phyloP scores from a whole-genome alignment of 2,113 vertebrate genomes.

The Calyptommatus sinebrachiatus region DNA sequence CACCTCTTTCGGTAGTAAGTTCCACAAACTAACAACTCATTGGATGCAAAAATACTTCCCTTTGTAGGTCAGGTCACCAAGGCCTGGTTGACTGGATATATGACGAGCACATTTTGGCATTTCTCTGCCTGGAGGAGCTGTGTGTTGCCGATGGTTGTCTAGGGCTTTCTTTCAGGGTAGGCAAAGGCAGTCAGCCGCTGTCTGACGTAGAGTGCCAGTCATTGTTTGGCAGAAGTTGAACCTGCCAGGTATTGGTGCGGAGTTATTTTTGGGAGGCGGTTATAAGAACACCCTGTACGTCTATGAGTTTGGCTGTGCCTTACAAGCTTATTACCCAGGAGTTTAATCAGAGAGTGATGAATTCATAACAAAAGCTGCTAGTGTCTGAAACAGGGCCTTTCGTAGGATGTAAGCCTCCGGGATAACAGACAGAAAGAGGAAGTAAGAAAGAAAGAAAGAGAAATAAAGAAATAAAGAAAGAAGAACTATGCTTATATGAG shows the following conservation, averaged over 20 bases:
- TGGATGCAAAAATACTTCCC: no score
- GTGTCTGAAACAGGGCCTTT: constrained; percentile 42
- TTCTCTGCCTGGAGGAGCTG: neutral
- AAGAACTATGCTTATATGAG: neutral
- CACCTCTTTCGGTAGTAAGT: no score
- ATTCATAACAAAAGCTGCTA: constrained; percentile 29
- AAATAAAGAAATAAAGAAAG: constrained; percentile 17
- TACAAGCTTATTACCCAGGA: constrained; percentile 55
- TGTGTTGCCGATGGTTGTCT: constrained; percentile 16
- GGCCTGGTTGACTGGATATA: neutral
- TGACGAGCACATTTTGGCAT: neutral
- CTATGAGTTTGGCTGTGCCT: constrained; percentile 37
- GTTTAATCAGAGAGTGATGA: constrained; percentile 50
- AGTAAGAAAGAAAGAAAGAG: no score
- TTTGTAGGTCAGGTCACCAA: no score
- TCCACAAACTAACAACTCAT: no score
- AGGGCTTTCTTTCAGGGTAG: constrained; percentile 4
- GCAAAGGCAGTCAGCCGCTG: constrained; percentile 43
- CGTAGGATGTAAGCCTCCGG: constrained; percentile 40
- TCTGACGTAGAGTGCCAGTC: constrained; percentile 14
- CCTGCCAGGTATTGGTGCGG: constrained; percentile 53
- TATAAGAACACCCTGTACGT: constrained; percentile 45
- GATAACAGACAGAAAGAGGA: constrained; percentile 34
- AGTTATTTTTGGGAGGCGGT: constrained; percentile 48
- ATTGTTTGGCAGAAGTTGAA: constrained; percentile 44